Percentiles rank a stretch among this genome's conserved stretches.
Evolutionary conservation across 2,888 invertebrate species (phyloP).

Genomic region (Meganola albula): DNA sequence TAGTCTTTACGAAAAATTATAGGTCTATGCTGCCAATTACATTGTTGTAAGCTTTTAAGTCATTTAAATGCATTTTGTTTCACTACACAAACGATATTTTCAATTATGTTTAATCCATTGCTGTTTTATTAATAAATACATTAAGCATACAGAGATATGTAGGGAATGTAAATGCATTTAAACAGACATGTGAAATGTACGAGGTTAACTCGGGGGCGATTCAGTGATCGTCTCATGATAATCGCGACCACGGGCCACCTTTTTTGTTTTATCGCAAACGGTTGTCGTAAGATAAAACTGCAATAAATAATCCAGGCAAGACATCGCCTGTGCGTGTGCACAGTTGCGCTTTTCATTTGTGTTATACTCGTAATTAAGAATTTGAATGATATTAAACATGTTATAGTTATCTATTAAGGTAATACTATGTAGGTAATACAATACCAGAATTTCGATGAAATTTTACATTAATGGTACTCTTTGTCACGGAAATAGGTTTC

Average conservation of each 20-base stretch:
- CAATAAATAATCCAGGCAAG: conserved; percentile 68
- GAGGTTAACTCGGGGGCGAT: conserved; percentile 46
- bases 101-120: conserved; percentile 25
- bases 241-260: conserved; percentile 69
- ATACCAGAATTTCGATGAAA: too few species aligned
- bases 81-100: conserved; percentile 28
- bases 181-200: conserved; percentile 17
- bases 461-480: too few species aligned
- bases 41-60: conserved; percentile 51
- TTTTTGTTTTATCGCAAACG: conserved; percentile 72
- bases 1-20: too few species aligned
- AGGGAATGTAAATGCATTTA: conserved; percentile 25
- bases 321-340: conserved; percentile 58
- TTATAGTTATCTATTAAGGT: too few species aligned
- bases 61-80: conserved; percentile 61
- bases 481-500: too few species aligned
- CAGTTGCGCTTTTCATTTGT: conserved; percentile 67
- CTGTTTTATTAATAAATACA: conserved; percentile 11
- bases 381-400: too few species aligned
- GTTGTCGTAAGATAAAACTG: conserved; percentile 66
- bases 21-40: too few species aligned
- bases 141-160: conserved; percentile 1
- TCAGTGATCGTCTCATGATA: conserved; percentile 67
- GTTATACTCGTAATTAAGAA: conserved; percentile 69
- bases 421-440: too few species aligned